Evolutionary conservation across 30 jellyfish, hydroid and myxozoan genomes (phyloP).

Genomic region (Pseudorhiza aurosa): DNA sequence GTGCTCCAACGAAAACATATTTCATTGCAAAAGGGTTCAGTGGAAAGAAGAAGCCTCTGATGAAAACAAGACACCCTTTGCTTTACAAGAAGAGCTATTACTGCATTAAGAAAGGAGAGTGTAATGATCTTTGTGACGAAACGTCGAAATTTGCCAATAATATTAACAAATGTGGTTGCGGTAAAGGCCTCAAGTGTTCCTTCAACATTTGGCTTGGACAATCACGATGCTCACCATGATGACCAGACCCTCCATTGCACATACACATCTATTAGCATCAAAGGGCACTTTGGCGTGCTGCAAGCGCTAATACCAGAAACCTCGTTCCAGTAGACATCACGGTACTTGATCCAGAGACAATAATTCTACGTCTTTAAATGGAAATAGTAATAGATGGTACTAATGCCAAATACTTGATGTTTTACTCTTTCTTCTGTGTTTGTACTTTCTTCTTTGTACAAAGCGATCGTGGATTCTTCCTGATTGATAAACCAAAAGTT

Average conservation of each 20-base stretch:
- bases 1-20: constrained; percentile 10
- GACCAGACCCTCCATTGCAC: too few species aligned
- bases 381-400: too few species aligned
- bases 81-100: background rate
- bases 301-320: too few species aligned
- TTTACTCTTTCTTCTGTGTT: too few species aligned
- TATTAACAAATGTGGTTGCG: constrained; percentile 65
- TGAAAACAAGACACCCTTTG: background rate
- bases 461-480: too few species aligned
- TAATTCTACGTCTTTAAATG: too few species aligned
- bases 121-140: constrained; percentile 54
- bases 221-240: constrained; percentile 19
- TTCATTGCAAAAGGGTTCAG: constrained; percentile 20
- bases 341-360: too few species aligned
- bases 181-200: constrained; percentile 54
- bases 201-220: constrained; percentile 10
- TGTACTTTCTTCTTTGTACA: too few species aligned
- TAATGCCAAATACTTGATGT: too few species aligned
- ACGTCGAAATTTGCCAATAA: constrained; percentile 10
- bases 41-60: background rate
- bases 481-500: too few species aligned
- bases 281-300: too few species aligned
- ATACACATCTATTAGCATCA: too few species aligned
- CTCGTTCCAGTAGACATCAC: background rate
- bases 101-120: constrained; percentile 55